Conservation (phyloP, 2,113 vertebrate species). For the Chelonoidis abingdonii region DNA sequence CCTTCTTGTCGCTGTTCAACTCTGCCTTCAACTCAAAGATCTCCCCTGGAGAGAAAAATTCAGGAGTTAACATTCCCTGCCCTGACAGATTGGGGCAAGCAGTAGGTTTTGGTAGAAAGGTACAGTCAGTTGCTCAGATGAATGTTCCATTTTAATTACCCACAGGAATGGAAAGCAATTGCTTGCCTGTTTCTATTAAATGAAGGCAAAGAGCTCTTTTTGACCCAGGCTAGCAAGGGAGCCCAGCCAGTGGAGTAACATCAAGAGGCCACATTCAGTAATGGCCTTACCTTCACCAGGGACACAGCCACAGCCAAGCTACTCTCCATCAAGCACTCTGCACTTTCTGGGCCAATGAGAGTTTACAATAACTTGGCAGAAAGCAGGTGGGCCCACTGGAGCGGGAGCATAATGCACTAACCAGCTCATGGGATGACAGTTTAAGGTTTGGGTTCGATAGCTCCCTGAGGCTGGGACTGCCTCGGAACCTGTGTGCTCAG, state of each 20-base stretch:
- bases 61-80: not conserved
- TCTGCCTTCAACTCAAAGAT: conserved; percentile 99
- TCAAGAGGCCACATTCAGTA: not conserved
- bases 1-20: conserved; percentile 98
- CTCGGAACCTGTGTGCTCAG: not conserved
- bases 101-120: not conserved
- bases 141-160: not conserved
- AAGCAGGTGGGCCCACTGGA: not conserved
- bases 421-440: not conserved
- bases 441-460: not conserved
- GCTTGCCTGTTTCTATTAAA: not conserved
- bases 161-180: not conserved
- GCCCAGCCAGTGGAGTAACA: not conserved
- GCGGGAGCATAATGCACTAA: not conserved
- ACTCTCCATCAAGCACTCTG: not conserved
- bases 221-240: not conserved
- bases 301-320: not conserved
- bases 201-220: not conserved
- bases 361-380: not conserved
- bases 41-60: conserved; percentile 85
- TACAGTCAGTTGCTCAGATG: not conserved
- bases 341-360: not conserved
- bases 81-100: not conserved
- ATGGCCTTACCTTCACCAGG: not conserved
- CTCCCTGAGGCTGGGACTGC: not conserved